Conservation (phyloP, 2,888 invertebrate species). For the Tipula confusa region DNA sequence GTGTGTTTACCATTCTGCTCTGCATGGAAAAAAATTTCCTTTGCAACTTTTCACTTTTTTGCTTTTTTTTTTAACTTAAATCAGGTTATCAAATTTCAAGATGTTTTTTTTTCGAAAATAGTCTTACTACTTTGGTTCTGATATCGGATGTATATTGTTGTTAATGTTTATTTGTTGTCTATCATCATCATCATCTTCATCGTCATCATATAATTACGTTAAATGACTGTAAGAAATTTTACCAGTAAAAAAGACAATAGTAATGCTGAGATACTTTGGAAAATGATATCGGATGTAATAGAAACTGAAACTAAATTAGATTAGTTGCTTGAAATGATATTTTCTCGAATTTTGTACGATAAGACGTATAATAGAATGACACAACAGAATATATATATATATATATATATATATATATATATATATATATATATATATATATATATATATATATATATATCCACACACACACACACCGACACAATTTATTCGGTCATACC, state of each 20-base stretch:
- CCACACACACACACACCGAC: too few species aligned
- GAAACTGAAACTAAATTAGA: background rate
- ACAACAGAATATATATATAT: background rate
- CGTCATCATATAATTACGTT: background rate
- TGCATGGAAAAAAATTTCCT: background rate
- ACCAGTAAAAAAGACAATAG: background rate
- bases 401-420: background rate
- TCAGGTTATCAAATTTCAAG: slow-evolving; percentile 9
- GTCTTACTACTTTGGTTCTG: background rate
- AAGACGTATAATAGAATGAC: background rate
- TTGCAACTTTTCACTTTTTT: background rate
- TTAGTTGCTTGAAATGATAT: background rate
- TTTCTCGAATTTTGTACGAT: background rate
- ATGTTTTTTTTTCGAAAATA: background rate
- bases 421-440: background rate
- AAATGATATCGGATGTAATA: background rate
- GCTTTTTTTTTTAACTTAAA: background rate
- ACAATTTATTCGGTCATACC: background rate
- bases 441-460: background rate
- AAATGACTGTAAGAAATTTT: slow-evolving; percentile 14
- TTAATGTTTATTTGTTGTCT: background rate
- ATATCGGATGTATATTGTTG: background rate
- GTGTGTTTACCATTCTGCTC: too few species aligned
- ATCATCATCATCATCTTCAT: background rate
- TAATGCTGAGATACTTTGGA: background rate